Base-by-base conservation (phyloP, 2,113 vertebrate species). In the Pteruthius melanotis region DNA sequence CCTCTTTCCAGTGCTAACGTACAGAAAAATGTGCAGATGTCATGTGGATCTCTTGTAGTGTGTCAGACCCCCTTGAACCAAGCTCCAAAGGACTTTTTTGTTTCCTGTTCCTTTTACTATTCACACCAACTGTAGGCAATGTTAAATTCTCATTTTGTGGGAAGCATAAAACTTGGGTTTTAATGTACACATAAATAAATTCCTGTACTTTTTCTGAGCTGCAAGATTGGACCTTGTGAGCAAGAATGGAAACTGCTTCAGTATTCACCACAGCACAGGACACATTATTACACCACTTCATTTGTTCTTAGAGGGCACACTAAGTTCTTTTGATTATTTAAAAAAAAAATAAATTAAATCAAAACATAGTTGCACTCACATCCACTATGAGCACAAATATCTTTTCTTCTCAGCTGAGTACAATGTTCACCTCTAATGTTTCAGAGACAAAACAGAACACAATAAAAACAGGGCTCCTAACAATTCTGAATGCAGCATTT, bases 1-100 rank as follows among this genome's bases (percentile, higher is more conserved):
- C 95, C 95, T 97, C 95, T 94, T 96, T 95, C 93, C 85, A 90
- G 94, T 22, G 60, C 96, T 89, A 95, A 78, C 33, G 4, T 96
- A 79, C 96, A 95, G 95, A 94, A 81, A 91, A 97, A 94, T 66
- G 94, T 54, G 81, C 83, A 95, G 90, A 82, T 90, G 91, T 50
- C 74, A 93, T 93, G 95, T 90, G 93, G 94, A 75, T 96, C 80
- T 86, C 96, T 94, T 87, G 54, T 75, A 90, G 88, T 16, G 35
- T 70, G 71, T 49, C 66, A 94, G 92, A 76, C 76, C 87, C 70
- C 92, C 93, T 89, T 94, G 83, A 96, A 95, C 40, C 1, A 6
- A 68, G 79, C 75, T 80, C 93, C 59, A 72, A 83, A 90, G 71
- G 88, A 90, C 82, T 61, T 93, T 95, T 95, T 96, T 90, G 80